Evolutionary conservation across 2,797 vertebrate species (phyloP), one percentile per base, ranked within the genome.

Genomic region (Silurus lanzhouensis): DNA sequence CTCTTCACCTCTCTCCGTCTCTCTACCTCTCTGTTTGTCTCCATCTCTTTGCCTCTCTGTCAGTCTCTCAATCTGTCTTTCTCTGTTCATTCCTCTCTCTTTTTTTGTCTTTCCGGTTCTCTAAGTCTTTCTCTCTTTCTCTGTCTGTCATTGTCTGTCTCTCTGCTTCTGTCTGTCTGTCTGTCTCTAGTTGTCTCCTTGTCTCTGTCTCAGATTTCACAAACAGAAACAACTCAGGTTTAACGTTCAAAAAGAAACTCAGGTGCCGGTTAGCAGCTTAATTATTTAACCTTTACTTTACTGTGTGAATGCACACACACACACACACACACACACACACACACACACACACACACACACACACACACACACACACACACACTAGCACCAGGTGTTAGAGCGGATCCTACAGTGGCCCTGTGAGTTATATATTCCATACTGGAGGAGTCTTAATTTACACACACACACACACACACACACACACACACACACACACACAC

Each of bases 401-500:
- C 4, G 1, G 22, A 44, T 74, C 46, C 46, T 74, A 10, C 22
- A 74, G 71, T 1, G 71, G 22, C 12, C 20, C 5, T 22, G 70
- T 48, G 46, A n/a, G 44, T 74, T n/a, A n/a, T 52, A 74, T 74
- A 74, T 74, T 48, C 22, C 46, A 74, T 74, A 74, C 46, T n/a
- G 71, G 20, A 72, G 38, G 44, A 72, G 22, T 72, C 5, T 22
- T 48, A 48, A n/a, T 12, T 52, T 74, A 52, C 48, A 52, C 1
- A 75, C 63, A 67, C 58, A 55, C 31, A 79, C 72, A 67, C 58
- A 64, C 55, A 79, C 64, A 66, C 66, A 71, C 52, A 72, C 64
- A 66, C 66, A 72, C 52, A 61, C n/a, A 67, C 57, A 58, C 66
- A 80, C 61, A 84, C 83, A 84, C 57, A 87, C 46, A 71, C 58